Evolutionary conservation across 1,140 invertebrate genomes (phyloP).

Genomic region (Anastatus disparis): DNA sequence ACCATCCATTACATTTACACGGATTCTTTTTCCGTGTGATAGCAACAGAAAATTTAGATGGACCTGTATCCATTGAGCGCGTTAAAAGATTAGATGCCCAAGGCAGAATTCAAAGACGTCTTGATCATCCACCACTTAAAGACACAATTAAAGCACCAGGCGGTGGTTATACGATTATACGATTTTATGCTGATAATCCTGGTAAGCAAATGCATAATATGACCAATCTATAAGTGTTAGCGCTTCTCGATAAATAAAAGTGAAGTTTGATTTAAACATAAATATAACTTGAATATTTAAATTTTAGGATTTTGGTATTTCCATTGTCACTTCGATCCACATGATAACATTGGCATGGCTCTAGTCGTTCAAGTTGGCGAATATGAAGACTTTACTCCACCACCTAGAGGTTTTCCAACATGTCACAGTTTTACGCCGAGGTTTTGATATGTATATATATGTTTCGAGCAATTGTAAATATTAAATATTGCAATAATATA

Average conservation of each 20-base stretch:
- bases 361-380: constrained; percentile 64
- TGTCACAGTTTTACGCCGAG: too few species aligned
- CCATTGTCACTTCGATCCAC: constrained; percentile 68
- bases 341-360: constrained; percentile 65
- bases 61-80: constrained; percentile 74
- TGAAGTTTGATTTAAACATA: too few species aligned
- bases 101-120: constrained; percentile 80
- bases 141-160: constrained; percentile 92
- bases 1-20: constrained; percentile 89
- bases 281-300: constrained; percentile 66
- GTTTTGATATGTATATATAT: too few species aligned
- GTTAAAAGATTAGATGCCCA: constrained; percentile 75
- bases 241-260: not conserved
- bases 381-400: constrained; percentile 52
- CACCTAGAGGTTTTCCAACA: constrained; percentile 60
- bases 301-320: too few species aligned
- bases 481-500: too few species aligned
- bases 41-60: constrained; percentile 75
- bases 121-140: constrained; percentile 80
- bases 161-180: constrained; percentile 83
- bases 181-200: constrained; percentile 11
- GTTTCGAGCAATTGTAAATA: too few species aligned
- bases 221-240: too few species aligned
- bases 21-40: constrained; percentile 86
- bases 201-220: too few species aligned